phyloP scores from a whole-genome alignment of 2,888 invertebrate species.

The Acronicta aceris region DNA sequence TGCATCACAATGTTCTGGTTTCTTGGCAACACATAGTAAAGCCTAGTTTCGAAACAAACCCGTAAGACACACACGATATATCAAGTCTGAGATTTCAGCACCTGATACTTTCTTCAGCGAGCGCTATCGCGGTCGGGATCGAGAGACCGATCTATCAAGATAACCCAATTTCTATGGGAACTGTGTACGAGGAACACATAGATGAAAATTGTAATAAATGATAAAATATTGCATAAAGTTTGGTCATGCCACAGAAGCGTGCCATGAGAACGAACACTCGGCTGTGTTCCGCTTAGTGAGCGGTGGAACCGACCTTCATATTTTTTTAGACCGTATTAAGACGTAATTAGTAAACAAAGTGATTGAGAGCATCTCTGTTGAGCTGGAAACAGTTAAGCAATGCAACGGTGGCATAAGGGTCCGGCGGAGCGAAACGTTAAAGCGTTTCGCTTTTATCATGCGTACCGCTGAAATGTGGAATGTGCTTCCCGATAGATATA shows the following conservation, averaged over 20 bases:
- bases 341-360: background rate
- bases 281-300: slow-evolving; percentile 12
- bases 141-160: slow-evolving; percentile 81
- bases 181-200: slow-evolving; percentile 70
- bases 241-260: slow-evolving; percentile 19
- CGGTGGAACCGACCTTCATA: slow-evolving; percentile 18
- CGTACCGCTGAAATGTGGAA: too few species aligned
- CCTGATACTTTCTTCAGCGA: slow-evolving; percentile 56
- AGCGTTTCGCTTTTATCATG: too few species aligned
- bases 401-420: too few species aligned
- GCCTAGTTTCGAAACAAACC: slow-evolving; percentile 27
- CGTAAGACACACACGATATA: slow-evolving; percentile 26
- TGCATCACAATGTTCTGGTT: background rate
- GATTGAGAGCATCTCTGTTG: background rate
- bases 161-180: slow-evolving; percentile 84
- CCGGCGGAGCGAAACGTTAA: too few species aligned
- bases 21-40: background rate
- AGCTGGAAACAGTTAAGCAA: background rate
- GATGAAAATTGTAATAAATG: slow-evolving; percentile 44
- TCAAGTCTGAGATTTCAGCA: slow-evolving; percentile 53
- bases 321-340: slow-evolving; percentile 26
- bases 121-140: slow-evolving; percentile 68
- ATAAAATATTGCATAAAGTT: slow-evolving; percentile 62
- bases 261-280: background rate
- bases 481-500: too few species aligned